Evolutionary conservation across 2,113 vertebrate genomes (phyloP), one percentile per base, ranked within the genome.

Genomic region (Psilopogon haemacephalus): DNA sequence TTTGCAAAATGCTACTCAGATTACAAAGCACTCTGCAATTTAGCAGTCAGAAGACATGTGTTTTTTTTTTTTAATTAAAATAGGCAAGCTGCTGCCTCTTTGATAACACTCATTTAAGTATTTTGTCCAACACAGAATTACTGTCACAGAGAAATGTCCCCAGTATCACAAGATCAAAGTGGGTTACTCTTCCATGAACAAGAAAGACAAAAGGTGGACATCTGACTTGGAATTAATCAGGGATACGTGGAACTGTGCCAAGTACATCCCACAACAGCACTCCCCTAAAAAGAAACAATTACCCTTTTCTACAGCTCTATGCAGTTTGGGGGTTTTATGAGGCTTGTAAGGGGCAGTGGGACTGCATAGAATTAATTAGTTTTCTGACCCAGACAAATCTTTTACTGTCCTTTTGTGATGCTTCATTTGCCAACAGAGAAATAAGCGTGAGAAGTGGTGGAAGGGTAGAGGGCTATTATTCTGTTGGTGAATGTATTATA

Each of bases 101-200:
- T 48, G 30, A 40, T 60, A 76, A 56, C 5, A 46, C 19, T 59
- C 11, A 19, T 52, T 83, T 48, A 63, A 77, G 56, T 32, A 59
- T 80, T 92, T 86, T 74, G 33, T 44, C 33, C 37, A 80, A 77
- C 21, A 28, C 4, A 58, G 37, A 91, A 84, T 40, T 80, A 68
- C 26, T 82, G 68, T 52, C 11, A 56, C 18, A 16, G 84, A 52
- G 5, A 88, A 84, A 88, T 15, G 9, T 42, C 42, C 65, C 54
- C 26, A n/a, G 0, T 15, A 32, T 59, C 46, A 65, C 33, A 76
- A 19, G 4, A 59, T 3, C 8, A 1, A 21, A 60, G 65, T 16
- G 30, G 17, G 17, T 56, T 44, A 68, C 37, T 30, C 18, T 79
- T 8, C 32, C 35, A 35, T 37, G 58, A 60, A 32, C 58, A 56